Evolutionary conservation across 2,797 vertebrate genomes (phyloP).

Genomic region (Anguilla anguilla): DNA sequence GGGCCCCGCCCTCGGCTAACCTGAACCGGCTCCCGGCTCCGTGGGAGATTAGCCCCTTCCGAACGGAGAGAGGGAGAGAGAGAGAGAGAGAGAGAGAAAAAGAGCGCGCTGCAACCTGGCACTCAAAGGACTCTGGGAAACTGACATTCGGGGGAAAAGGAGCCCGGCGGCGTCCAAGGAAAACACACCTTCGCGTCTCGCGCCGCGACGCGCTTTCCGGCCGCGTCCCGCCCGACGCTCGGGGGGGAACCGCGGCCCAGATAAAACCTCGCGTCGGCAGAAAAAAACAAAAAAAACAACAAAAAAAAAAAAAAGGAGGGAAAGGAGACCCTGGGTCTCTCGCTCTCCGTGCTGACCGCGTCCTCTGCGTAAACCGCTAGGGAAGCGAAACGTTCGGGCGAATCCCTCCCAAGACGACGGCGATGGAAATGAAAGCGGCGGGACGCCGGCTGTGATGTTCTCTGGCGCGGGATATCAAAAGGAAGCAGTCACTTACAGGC

Average conservation of each 20-base stretch:
- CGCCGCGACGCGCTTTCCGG: constrained; percentile 59
- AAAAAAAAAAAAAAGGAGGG: constrained; percentile 5
- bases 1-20: constrained; percentile 25
- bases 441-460: constrained; percentile 33
- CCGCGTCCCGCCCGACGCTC: constrained; percentile 59
- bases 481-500: constrained; percentile 86
- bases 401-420: constrained; percentile 47
- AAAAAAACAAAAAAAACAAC: constrained; percentile 35
- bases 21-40: constrained; percentile 26
- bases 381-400: constrained; percentile 53
- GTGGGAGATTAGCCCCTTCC: constrained; percentile 32
- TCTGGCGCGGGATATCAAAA: constrained; percentile 46
- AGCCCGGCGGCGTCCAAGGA: constrained; percentile 63
- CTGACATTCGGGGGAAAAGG: constrained; percentile 61
- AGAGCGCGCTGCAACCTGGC: constrained; percentile 29
- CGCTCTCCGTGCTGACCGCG: background rate
- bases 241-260: constrained; percentile 57
- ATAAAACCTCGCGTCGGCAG: constrained; percentile 50
- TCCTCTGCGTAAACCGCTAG: constrained; percentile 45
- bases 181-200: constrained; percentile 71
- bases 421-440: constrained; percentile 50
- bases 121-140: constrained; percentile 62
- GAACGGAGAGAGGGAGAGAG: background rate
- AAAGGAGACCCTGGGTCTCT: constrained; percentile 33
- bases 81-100: background rate